Evolutionary conservation across 1,140 invertebrate genomes (phyloP), one percentile per base, ranked within the genome.

Genomic region (Hylaeus anthracinus): DNA sequence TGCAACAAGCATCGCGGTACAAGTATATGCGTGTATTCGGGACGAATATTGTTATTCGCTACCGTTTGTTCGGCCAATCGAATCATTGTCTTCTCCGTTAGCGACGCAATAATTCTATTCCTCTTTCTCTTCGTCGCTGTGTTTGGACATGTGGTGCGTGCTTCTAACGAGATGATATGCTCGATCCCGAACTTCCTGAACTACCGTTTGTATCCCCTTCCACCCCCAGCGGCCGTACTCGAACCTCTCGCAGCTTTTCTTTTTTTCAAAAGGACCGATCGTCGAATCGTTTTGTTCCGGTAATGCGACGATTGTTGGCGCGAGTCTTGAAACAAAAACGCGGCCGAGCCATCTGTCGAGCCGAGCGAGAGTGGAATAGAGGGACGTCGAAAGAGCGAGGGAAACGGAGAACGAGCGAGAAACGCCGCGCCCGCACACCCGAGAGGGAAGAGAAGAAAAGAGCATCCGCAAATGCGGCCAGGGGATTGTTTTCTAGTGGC

Each of bases 291-390:
- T 88, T 92, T 92, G 92, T 93, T 91, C 78, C 88, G 86, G 80
- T 92, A 93, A 93, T 92, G 92, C 92, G 90, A 88, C 92, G 92
- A 93, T 93, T 93, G 91, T 90, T 89, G 86, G 84, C 88, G 84
- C 85, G 84, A 87, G 88, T 88, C 90, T 92, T 91, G 91, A 93
- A 93, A 93, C 92, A 93, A 93, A 93, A 93, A 92, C 90, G 88
- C 83, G 82, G 82, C 82, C 85, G 79, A 84, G 88, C 92, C 92
- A 93, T 93, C 92, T 93, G 92, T 92, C 91, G 86, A 84, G 82
- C 51, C 64, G 66, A 51, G 66, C 53, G 45, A 84, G 81, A 26
- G 55, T 48, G 10, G 56, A 12, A 48, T 15, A 60, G 45, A 69
- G n/a, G 63, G 61, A 72, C 69, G 8, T 64, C 41, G 79, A 58